Conservation (phyloP, 1,140 invertebrate genomes). For the Pseudachorutes palmiensis region DNA sequence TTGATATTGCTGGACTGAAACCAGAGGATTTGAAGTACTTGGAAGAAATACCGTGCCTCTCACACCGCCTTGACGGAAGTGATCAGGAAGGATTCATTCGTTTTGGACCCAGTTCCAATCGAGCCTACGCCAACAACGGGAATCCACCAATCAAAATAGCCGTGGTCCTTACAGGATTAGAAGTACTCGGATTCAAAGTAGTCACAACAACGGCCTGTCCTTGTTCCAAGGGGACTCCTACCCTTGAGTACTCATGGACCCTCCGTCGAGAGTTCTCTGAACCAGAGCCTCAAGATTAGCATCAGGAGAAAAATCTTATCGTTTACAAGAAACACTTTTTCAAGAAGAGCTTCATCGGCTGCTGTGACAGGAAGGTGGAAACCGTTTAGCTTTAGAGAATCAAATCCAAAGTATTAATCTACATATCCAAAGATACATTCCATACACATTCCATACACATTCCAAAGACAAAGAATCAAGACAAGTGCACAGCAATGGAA, state of each 20-base stretch:
- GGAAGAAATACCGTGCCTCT: slow-evolving; percentile 35
- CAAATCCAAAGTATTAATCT: background rate
- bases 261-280: slow-evolving; percentile 79
- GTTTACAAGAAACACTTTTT: too few species aligned
- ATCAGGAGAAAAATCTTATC: slow-evolving; percentile 21
- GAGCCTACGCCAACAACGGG: background rate
- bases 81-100: slow-evolving; percentile 37
- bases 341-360: background rate
- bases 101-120: slow-evolving; percentile 26
- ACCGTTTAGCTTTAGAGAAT: background rate
- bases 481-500: background rate
- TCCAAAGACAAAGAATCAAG: background rate
- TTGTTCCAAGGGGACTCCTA: slow-evolving; percentile 1
- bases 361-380: too few species aligned
- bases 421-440: background rate
- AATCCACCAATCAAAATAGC: slow-evolving; percentile 49
- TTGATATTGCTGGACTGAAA: slow-evolving; percentile 37
- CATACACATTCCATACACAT: background rate
- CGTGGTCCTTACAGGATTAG: slow-evolving; percentile 71
- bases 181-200: slow-evolving; percentile 76
- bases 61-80: slow-evolving; percentile 23
- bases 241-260: slow-evolving; percentile 54
- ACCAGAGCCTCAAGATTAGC: slow-evolving; percentile 54
- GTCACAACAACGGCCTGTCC: slow-evolving; percentile 69
- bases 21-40: slow-evolving; percentile 35